A percentile compares a stretch with the other conserved stretches of the same genome.
phyloP scores from a whole-genome alignment of 2,113 vertebrate genomes.

The Nyctibius bracteatus region DNA sequence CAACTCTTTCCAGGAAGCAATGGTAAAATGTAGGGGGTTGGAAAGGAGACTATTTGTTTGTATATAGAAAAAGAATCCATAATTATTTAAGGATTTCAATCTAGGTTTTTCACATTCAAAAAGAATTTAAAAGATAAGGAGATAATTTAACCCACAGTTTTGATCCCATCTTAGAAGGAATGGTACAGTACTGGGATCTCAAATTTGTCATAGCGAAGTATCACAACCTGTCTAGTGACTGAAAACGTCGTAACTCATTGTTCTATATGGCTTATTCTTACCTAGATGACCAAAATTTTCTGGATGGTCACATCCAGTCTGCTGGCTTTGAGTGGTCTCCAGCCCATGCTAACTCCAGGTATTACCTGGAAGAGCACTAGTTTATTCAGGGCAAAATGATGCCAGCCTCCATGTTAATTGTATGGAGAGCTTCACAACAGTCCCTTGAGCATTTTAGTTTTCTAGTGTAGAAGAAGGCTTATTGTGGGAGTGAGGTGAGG shows the following conservation, averaged over 20 bases:
- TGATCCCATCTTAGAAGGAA: neutral
- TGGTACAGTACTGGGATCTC: neutral
- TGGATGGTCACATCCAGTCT: neutral
- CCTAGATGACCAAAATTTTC: neutral
- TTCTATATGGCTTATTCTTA: neutral
- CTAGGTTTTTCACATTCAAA: neutral
- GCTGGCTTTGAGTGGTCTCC: neutral
- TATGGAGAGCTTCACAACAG: neutral
- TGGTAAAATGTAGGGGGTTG: neutral
- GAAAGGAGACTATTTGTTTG: neutral
- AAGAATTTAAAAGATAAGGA: neutral
- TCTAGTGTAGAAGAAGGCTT: neutral
- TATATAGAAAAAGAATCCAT: neutral
- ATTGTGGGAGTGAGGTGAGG: neutral
- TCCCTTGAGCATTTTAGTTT: neutral
- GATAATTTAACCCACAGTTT: neutral
- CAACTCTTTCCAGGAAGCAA: too few species aligned
- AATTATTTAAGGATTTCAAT: neutral
- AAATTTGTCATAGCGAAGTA: neutral
- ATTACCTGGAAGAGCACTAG: neutral
- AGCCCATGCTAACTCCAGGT: neutral
- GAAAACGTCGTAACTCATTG: accelerated
- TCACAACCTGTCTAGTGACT: neutral
- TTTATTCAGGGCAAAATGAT: neutral
- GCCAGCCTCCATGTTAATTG: neutral